Conservation (phyloP, 2,113 vertebrate species). For the Centrocercus urophasianus region DNA sequence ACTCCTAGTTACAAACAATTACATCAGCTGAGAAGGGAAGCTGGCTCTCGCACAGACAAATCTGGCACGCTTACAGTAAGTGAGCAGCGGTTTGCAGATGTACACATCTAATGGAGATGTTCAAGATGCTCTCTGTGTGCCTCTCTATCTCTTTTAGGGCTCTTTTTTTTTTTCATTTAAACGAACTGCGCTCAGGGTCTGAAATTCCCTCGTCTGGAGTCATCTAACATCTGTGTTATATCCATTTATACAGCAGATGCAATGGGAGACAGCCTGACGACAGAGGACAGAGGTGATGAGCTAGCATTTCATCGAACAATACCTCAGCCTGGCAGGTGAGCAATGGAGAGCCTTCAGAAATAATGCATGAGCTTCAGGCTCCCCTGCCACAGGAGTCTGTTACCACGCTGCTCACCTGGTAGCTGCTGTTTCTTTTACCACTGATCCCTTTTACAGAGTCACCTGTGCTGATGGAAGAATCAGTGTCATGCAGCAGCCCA, state of each 20-base stretch:
- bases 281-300: neutral
- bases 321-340: slow-evolving; percentile 53
- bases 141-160: neutral
- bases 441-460: neutral
- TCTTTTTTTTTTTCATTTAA: neutral
- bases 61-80: rapidly evolving
- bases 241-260: neutral
- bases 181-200: neutral
- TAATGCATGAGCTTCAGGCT: slow-evolving; percentile 66
- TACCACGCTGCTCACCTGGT: neutral
- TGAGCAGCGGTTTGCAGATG: neutral
- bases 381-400: neutral
- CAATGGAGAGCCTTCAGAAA: slow-evolving; percentile 26
- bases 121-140: neutral
- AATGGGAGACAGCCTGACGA: neutral
- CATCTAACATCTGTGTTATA: neutral
- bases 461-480: neutral
- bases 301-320: slow-evolving; percentile 32
- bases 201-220: neutral
- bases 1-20: neutral
- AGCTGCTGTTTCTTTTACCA: neutral
- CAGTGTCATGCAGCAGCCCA: neutral
- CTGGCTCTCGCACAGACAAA: neutral
- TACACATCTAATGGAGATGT: rapidly evolving
- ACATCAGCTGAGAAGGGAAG: neutral